A percentile compares a stretch with the other conserved stretches of the same genome.
Conservation (phyloP, 2,797 vertebrate genomes). For the Neomorphus geoffroyi region DNA sequence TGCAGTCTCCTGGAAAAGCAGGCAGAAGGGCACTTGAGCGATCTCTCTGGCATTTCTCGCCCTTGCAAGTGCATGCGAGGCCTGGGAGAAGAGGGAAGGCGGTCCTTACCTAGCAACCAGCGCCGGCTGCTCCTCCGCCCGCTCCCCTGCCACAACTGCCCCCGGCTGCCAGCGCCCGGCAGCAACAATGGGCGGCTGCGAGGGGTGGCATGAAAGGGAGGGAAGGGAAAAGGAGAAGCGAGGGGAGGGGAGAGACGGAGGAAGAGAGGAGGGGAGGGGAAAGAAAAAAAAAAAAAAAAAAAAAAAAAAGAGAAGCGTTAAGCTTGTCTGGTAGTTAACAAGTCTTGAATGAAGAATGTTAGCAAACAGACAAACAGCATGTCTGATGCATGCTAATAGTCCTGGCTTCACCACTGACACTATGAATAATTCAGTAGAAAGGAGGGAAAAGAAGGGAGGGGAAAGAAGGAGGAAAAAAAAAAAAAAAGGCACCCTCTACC, state of each 20-base stretch:
- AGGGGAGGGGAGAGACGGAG: background rate
- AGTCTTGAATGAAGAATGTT: constrained; percentile 96
- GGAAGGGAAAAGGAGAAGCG: background rate
- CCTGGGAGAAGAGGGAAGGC: constrained; percentile 60
- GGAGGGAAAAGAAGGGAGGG: background rate
- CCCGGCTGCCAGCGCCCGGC: constrained; percentile 80
- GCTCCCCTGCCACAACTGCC: constrained; percentile 69
- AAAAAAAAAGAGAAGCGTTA: constrained; percentile 74
- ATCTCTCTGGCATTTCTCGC: constrained; percentile 34
- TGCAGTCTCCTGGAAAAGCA: constrained; percentile 73
- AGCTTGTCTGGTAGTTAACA: constrained; percentile 92
- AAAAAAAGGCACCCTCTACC: constrained; percentile 5
- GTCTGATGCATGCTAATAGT: constrained; percentile 95
- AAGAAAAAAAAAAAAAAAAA: background rate
- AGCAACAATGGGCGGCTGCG: constrained; percentile 86
- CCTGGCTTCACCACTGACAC: constrained; percentile 84
- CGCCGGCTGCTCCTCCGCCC: constrained; percentile 72
- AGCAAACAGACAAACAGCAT: constrained; percentile 95
- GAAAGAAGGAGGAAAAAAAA: too few species aligned
- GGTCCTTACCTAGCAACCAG: constrained; percentile 73
- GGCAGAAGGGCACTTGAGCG: constrained; percentile 74
- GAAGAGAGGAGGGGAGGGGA: background rate
- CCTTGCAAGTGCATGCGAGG: constrained; percentile 52
- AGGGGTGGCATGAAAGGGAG: constrained; percentile 80
- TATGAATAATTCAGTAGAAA: constrained; percentile 94